Conservation (phyloP, 2,797 vertebrate genomes). For the Pachyuromys duprasi region DNA sequence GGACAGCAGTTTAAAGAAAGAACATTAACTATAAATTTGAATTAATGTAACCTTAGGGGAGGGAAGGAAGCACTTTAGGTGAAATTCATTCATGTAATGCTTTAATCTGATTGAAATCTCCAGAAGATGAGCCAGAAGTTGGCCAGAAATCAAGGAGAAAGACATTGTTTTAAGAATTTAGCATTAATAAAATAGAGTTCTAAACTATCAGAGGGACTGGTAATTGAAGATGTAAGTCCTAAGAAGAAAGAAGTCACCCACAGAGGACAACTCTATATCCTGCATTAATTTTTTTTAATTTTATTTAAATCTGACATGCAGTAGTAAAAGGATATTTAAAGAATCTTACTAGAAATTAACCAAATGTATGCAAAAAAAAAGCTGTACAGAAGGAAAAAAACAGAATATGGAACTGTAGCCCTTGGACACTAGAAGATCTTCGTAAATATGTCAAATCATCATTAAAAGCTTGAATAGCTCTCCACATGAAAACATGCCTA, state of each 20-base stretch:
- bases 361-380: not conserved
- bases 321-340: not conserved
- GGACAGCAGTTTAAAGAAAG: not conserved
- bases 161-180: not conserved
- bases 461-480: not conserved
- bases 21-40: constrained; percentile 21
- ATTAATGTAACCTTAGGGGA: not conserved
- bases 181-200: not conserved
- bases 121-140: not conserved
- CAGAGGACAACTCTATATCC: not conserved
- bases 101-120: constrained; percentile 33
- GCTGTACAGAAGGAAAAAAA: not conserved
- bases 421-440: not conserved
- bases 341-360: not conserved
- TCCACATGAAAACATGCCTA: not conserved
- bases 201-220: not conserved
- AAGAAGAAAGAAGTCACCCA: not conserved
- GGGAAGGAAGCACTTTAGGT: not conserved
- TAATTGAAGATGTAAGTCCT: not conserved
- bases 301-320: not conserved
- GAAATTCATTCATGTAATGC: not conserved
- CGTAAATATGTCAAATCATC: not conserved
- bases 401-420: not conserved
- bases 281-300: not conserved
- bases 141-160: constrained; percentile 43